Base-by-base conservation (phyloP, 1,140 invertebrate genomes). In the Cylas formicarius region DNA sequence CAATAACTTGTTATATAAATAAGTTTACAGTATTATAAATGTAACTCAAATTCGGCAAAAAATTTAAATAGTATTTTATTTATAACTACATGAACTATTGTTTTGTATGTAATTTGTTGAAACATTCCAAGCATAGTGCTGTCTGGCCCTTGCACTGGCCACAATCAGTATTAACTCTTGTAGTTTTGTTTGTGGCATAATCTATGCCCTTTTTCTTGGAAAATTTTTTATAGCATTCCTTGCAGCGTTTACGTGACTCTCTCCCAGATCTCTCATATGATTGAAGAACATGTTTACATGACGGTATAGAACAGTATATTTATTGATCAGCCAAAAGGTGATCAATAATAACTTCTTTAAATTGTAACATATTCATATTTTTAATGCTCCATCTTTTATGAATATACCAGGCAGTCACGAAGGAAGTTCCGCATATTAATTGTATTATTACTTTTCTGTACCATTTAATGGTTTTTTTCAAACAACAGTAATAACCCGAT, bases 391-490 rank as follows among this genome's bases (percentile, higher is more conserved):
- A 20, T 5, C 14, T 35, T 16, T 38, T 45, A 4, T 29, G 31
- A 11, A 45, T 24, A 21, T 29, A 18, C n/a, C 16, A 24, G 4
- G 34, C 17, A 22, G 37, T 45, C 5, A 39, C 44, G 16, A 45
- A 7, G 10, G 23, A 13, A 11, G 34, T 20, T 14, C 44, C 34
- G 22, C n/a, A 44, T 11, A 36, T 24, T 35, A 47, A 21, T 23
- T 47, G 11, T 14, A 47, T 10, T 7, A 18, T 29, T 9, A 33
- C 8, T 28, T 40, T 40, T 28, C 37, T 4, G 23, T 40, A 40
- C 37, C 23, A 40, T 40, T 40, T 28, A 40, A 17, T 11, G 3
- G 22, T 28, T 27, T 40, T 40, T 28, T 32, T 29, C 9, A 48
- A 21, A 18, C 7, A 28, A 28, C 2, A 16, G 37, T 40, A 28